Evolutionary conservation across 2,797 vertebrate species (phyloP).

Genomic region (Buphagus erythrorhynchus): DNA sequence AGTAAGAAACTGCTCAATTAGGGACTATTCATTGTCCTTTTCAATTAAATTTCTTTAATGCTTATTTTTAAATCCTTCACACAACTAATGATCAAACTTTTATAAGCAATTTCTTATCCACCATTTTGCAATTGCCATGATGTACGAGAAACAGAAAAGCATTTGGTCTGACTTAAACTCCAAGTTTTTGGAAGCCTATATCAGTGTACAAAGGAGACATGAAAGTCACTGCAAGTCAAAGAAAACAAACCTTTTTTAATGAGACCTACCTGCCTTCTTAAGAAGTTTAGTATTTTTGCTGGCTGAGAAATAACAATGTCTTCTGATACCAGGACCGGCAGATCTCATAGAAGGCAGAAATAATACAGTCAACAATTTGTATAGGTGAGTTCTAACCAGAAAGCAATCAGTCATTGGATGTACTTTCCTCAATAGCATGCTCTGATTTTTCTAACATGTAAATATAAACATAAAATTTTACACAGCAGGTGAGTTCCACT

Average conservation of each 20-base stretch:
- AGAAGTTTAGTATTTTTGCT: constrained; percentile 90
- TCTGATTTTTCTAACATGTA: background rate
- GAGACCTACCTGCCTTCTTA: constrained; percentile 88
- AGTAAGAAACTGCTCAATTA: background rate
- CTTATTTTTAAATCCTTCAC: background rate
- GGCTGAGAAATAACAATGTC: constrained; percentile 86
- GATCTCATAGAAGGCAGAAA: constrained; percentile 77
- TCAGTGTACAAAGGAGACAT: background rate
- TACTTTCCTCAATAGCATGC: background rate
- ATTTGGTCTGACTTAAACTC: background rate
- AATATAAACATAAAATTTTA: background rate
- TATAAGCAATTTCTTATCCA: background rate
- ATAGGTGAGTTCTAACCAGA: background rate
- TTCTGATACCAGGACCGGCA: constrained; percentile 88
- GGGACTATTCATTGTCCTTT: background rate
- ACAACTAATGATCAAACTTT: background rate
- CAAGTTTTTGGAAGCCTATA: background rate
- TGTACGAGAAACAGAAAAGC: background rate
- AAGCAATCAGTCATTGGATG: background rate
- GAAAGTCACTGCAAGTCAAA: background rate
- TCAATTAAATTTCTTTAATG: background rate
- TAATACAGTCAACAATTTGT: background rate
- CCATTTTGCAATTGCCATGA: background rate
- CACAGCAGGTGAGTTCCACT: background rate
- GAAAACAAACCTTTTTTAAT: background rate